phyloP scores from a whole-genome alignment of 2,797 vertebrate genomes.

The Pampus argenteus region DNA sequence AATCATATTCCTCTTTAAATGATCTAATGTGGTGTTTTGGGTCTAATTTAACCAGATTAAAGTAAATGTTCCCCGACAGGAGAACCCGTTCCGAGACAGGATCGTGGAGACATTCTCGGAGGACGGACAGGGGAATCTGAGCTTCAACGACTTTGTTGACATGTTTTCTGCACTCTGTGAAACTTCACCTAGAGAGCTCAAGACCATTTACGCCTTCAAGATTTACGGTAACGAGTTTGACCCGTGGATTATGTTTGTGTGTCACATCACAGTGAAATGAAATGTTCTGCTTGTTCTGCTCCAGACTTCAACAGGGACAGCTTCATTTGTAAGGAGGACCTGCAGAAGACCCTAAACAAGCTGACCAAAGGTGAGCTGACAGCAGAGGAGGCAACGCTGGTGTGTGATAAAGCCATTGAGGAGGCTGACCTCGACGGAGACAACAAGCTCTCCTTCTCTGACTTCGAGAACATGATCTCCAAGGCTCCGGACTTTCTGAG shows the following conservation, averaged over 20 bases:
- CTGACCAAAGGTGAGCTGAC: conserved; percentile 94
- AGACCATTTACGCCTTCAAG: conserved; percentile 97
- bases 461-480: conserved; percentile 98
- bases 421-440: conserved; percentile 96
- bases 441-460: conserved; percentile 91
- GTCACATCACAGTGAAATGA: too few relatives aligned
- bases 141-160: conserved; percentile 97
- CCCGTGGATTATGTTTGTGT: too few relatives aligned
- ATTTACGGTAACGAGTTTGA: conserved; percentile 87
- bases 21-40: too few relatives aligned
- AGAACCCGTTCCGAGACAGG: conserved; percentile 94
- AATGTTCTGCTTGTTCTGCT: conserved; percentile 1
- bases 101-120: conserved; percentile 95
- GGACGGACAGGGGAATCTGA: conserved; percentile 92
- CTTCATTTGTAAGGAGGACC: conserved; percentile 95
- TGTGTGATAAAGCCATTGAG: conserved; percentile 95
- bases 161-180: conserved; percentile 98
- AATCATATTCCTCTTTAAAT: too few relatives aligned
- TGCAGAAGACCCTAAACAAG: conserved; percentile 90
- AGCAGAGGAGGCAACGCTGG: conserved; percentile 90
- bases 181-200: conserved; percentile 94
- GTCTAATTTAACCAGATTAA: neutral
- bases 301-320: conserved; percentile 96
- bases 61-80: conserved; percentile 80
- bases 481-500: conserved; percentile 96